Evolutionary conservation across 2,797 vertebrate species (phyloP), one percentile per base, ranked within the genome.

Genomic region (Paramormyrops hopkinsi): DNA sequence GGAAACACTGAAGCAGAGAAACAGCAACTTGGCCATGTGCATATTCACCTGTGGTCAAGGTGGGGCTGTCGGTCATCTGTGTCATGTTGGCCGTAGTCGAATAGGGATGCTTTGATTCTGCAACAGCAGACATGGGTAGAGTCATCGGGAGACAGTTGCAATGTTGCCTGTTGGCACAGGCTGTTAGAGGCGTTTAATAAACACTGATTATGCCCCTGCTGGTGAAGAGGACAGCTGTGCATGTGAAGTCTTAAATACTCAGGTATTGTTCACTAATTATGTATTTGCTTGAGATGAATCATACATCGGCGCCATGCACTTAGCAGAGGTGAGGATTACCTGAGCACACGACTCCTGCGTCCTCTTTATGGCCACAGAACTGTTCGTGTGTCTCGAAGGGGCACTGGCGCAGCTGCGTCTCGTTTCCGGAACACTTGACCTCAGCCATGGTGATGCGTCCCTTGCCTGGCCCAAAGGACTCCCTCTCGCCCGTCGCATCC

Each of bases 281-380:
- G n/a, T 50, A 44, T 48, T n/a, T 86, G 17, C 7, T 41, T 25
- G 3, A 86, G 22, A 29, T 14, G 46, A 82, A 46, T 19, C 11
- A 6, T 12, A 29, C 83, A 12, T 14, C 4, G 22, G 19, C n/a
- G 3, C 44, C 44, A 50, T 44, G 7, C 44, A 44, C 46, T 62
- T 11, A 59, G 79, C 46, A 29, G 33, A 76, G 22, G 22, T 25
- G 46, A 48, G 50, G 50, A 82, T n/a, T 90, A 96, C 96, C 96
- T 94, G 96, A 96, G 87, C 96, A 96, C 0, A 95, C 88, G 4
- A 96, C 93, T 3, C 94, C 95, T 17, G 94, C 95, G 0, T 96
- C 95, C 89, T 96, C 95, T 41, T 96, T 96, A 92, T 96, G 96
- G 51, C 95, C 95, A 3, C 96, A 96, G 94, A 95, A 94, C 6